Evolutionary conservation across 2,888 invertebrate genomes (phyloP), one percentile per base, ranked within the genome.

Genomic region (Agrochola macilenta): DNA sequence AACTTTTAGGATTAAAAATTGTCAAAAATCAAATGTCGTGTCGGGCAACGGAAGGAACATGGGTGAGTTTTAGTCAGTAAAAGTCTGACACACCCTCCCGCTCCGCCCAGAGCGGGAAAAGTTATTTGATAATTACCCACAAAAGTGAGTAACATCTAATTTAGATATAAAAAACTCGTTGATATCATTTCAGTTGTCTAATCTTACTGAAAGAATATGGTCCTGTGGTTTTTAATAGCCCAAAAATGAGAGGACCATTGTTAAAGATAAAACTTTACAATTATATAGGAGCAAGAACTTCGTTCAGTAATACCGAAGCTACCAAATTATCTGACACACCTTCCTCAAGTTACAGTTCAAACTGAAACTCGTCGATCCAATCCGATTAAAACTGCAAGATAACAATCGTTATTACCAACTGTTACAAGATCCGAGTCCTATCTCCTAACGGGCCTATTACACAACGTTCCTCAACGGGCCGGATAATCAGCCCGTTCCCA

Each of bases 401-500:
- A 86, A 83, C 84, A 80, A 87, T 86, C 78, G 64, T 81, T 84
- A 82, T 82, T 79, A 70, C 66, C 79, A 84, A 82, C 75, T 84
- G 78, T 78, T 85, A 83, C 85, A 77, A 65, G 76, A 68, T 52
- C 75, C 65, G 60, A 77, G 70, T 79, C 52, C 86, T 79, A 84
- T 86, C 79, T 86, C 75, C 65, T 83, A 85, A 79, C 82, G 81
- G 78, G 63, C 58, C 73, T 75, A 81, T 87, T 83, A 88, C 84
- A 74, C 79, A 82, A 88, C 71, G 82, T 81, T 78, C 78, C 79
- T 83, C 78, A 70, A 83, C 74, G 69, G 85, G 78, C 61, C 81
- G 77, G 84, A 79, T 91, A 91, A 91, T 91, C 83, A 91, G 90
- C 83, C 89, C 84, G 91, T 94, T 94, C 83, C 90, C 86, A 94